Percentiles rank a stretch among this genome's conserved stretches.
These are phyloP conservation scores for Hermodice carunculata DNA, from an alignment of 2,888 invertebrate species.

Conservation along the genomic window DNA sequence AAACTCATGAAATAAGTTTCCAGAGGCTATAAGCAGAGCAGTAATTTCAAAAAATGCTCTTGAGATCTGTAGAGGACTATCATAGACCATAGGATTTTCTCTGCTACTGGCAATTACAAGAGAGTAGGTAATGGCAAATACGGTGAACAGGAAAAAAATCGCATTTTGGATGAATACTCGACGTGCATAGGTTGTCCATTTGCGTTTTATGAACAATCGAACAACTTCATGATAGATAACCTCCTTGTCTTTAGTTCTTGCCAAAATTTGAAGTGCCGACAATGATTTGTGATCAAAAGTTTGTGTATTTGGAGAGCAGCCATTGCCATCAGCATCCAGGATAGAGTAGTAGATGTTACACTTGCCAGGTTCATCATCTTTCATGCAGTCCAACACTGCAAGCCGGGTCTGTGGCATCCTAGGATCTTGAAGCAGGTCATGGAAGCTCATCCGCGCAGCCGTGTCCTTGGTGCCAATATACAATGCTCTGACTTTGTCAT, in stretches of 20 bases:
- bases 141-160: no score
- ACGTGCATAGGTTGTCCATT: slow-evolving; percentile 58
- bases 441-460: slow-evolving; percentile 43
- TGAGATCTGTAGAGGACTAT: no score
- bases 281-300: slow-evolving; percentile 45
- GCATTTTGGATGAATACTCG: no score
- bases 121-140: no score
- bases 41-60: no score
- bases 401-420: slow-evolving; percentile 46
- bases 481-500: slow-evolving; percentile 42
- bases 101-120: no score
- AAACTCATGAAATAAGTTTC: no score
- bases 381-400: slow-evolving; percentile 55
- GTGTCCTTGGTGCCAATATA: slow-evolving; percentile 33
- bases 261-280: slow-evolving; percentile 55
- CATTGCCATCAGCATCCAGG: slow-evolving; percentile 52
- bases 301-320: slow-evolving; percentile 47
- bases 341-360: slow-evolving; percentile 51
- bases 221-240: slow-evolving; percentile 54
- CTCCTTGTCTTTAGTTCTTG: slow-evolving; percentile 54
- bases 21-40: no score
- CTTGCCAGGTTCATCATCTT: slow-evolving; percentile 50
- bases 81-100: no score
- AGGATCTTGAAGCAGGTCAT: slow-evolving; percentile 39
- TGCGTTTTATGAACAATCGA: slow-evolving; percentile 49